Percentiles rank a stretch among this genome's conserved stretches.
Conservation (phyloP, 2,888 invertebrate genomes). For the Neoaliturus tenellus region DNA sequence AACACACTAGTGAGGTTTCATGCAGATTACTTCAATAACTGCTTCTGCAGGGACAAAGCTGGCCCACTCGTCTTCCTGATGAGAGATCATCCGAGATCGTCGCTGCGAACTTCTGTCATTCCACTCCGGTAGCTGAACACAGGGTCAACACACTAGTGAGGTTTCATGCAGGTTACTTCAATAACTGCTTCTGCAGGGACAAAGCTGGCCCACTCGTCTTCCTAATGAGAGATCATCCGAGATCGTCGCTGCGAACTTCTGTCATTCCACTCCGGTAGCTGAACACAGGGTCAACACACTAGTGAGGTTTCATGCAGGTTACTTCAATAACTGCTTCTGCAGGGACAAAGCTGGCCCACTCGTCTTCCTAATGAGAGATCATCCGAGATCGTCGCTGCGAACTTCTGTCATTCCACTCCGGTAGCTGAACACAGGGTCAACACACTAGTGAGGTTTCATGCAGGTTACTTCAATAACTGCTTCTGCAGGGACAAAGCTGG, state of each 20-base stretch:
- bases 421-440: conserved; percentile 14
- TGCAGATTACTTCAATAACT: conserved; percentile 33
- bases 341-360: conserved; percentile 38
- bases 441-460: background rate
- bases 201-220: conserved; percentile 39
- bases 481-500: background rate
- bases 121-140: background rate
- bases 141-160: background rate
- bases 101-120: background rate
- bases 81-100: conserved; percentile 3
- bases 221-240: conserved; percentile 33
- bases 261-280: background rate
- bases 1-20: background rate
- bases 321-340: conserved; percentile 54
- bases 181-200: conserved; percentile 51
- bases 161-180: conserved; percentile 18
- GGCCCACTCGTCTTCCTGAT: conserved; percentile 33
- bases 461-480: background rate
- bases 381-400: background rate
- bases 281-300: conserved; percentile 24
- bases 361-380: conserved; percentile 32
- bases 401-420: background rate
- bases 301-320: conserved; percentile 38
- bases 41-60: conserved; percentile 52
- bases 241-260: background rate